phyloP scores from a whole-genome alignment of 2,888 invertebrate genomes.

The Cataglyphis rosenhaueri region DNA sequence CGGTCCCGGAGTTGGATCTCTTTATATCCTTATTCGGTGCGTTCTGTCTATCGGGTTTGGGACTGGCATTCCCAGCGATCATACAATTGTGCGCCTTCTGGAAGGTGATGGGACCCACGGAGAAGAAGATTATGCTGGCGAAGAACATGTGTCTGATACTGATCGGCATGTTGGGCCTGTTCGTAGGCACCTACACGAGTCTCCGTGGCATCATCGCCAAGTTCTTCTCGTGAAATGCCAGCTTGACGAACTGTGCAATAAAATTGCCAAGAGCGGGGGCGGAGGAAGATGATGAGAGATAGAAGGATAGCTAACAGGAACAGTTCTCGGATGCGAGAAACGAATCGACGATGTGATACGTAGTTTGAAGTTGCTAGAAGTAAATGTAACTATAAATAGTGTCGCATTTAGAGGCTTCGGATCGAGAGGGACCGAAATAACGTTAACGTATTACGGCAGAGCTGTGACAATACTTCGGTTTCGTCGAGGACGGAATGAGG shows the following conservation, averaged over 20 bases:
- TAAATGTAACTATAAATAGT: conserved; percentile 39
- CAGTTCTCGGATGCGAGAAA: conserved; percentile 13
- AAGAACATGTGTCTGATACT: conserved; percentile 89
- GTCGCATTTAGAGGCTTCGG: conserved; percentile 15
- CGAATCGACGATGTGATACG: conserved; percentile 50
- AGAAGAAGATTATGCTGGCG: conserved; percentile 87
- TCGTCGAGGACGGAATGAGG: conserved; percentile 23
- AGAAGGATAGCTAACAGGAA: neutral
- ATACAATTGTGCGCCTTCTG: conserved; percentile 94
- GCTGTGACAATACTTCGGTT: conserved; percentile 4
- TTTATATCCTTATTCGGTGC: conserved; percentile 94
- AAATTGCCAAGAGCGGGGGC: neutral
- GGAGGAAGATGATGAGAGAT: neutral
- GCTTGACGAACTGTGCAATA: neutral
- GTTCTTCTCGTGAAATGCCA: conserved; percentile 86
- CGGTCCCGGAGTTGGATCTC: conserved; percentile 92
- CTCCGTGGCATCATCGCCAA: conserved; percentile 88
- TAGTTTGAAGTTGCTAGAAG: conserved; percentile 45
- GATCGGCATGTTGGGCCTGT: conserved; percentile 89
- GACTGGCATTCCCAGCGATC: conserved; percentile 95
- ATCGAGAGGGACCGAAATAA: conserved; percentile 50
- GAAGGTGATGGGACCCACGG: conserved; percentile 88
- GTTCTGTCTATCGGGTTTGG: conserved; percentile 94
- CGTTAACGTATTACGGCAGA: conserved; percentile 22
- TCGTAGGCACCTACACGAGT: conserved; percentile 91